Percentiles rank a stretch among this genome's conserved stretches.
Conservation (phyloP, 2,113 vertebrate species). For the Trematomus loennbergii region DNA sequence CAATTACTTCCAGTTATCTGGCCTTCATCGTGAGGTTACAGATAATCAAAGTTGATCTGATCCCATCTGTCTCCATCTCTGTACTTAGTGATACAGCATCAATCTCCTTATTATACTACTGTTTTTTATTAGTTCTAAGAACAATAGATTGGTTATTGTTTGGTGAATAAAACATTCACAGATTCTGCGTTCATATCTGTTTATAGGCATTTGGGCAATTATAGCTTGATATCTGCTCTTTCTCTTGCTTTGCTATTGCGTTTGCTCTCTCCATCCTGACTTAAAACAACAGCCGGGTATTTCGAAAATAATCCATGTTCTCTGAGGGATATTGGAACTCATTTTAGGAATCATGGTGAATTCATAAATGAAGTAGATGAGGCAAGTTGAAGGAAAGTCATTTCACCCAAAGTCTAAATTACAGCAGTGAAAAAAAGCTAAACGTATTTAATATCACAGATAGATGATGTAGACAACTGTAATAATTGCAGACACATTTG, state of each 20-base stretch:
- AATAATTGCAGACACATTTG: constrained; percentile 20
- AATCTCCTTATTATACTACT: too few relatives aligned
- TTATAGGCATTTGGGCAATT: too few relatives aligned
- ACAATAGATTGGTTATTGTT: too few relatives aligned
- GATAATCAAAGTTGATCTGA: not conserved
- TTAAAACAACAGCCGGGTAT: constrained; percentile 5
- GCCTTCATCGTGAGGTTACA: not conserved
- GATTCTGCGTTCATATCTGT: too few relatives aligned
- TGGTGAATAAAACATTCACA: too few relatives aligned
- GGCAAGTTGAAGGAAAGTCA: constrained; percentile 40
- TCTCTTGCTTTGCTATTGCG: constrained; percentile 4
- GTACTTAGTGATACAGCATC: too few relatives aligned
- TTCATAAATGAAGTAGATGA: constrained; percentile 44
- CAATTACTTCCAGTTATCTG: too few relatives aligned
- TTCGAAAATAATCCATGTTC: not conserved
- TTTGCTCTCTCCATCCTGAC: not conserved
- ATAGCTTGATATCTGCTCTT: not conserved
- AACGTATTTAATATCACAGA: constrained; percentile 13
- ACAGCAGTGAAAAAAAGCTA: constrained; percentile 14
- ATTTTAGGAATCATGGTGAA: constrained; percentile 15
- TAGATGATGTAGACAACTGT: constrained; percentile 41
- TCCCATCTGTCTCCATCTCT: not conserved
- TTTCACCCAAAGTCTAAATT: constrained; percentile 2
- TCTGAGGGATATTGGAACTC: constrained; percentile 18
- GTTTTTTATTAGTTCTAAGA: too few relatives aligned